Base-by-base conservation (phyloP, 2,113 vertebrate genomes). In the Nansenia antarctica region DNA sequence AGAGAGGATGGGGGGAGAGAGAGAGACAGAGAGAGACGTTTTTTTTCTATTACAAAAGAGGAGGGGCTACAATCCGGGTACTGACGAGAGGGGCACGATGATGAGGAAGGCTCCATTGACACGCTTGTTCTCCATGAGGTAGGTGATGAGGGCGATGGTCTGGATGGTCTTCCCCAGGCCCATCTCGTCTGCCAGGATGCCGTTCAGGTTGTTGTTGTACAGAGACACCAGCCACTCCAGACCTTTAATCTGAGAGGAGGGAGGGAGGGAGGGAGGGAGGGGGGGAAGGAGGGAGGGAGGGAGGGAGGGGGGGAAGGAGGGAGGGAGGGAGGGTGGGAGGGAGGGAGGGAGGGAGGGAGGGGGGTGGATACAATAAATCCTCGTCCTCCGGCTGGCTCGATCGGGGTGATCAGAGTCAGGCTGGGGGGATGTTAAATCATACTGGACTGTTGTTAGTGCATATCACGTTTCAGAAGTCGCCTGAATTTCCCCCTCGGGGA, bases 81-180 rank as follows among this genome's bases (percentile, higher is more conserved):
- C 95, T 93, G 61, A 99, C 97, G 97, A 99, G 82, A 99, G 95
- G 0, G 97, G 97, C 2, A 99, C 97, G 0, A 99, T 99, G 79
- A 99, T 98, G 92, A 99, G 97, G 90, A 96, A 99, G 73, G 97
- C 95, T 18, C 97, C 97, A 0, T 99, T 99, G 85, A 99, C 96
- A 1, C 96, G 92, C 53, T 99, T 99, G 84, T 94, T 91, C 90
- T 99, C 97, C 96, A 99, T 99, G 87, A 99, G 96, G 94, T 99
- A 96, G 0, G 97, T 99, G 89, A 99, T 98, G 67, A 99, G 93
- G 0, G 95, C 97, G 0, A 99, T 99, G 35, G 97, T 99, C 90
- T 99, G 97, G 86, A 99, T 98, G 79, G 97, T 99, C 80, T 99
- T 98, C 0, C 97, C 97, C 89, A 99, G 71, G 0, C 97, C 97